Evolutionary conservation across 2,113 vertebrate species (phyloP).

Genomic region (Marmota monax): DNA sequence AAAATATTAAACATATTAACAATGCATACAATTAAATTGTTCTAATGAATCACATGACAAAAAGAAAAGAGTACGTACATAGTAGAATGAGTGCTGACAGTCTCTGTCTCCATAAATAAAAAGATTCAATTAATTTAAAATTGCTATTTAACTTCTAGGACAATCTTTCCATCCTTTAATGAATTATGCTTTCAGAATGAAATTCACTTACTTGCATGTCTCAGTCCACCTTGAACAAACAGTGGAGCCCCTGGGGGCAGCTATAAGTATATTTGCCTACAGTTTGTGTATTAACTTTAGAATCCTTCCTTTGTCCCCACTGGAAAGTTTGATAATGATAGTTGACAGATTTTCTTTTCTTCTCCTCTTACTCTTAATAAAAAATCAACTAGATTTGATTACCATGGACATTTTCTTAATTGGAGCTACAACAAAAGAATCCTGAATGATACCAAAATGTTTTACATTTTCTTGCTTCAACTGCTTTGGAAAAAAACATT

Average conservation of each 20-base stretch:
- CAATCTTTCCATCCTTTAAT: not conserved
- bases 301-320: not conserved
- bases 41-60: constrained; percentile 40
- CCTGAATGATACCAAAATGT: too few relatives aligned
- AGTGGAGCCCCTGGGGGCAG: not conserved
- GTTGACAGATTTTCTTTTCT: not conserved
- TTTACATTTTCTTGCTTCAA: too few relatives aligned
- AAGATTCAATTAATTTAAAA: constrained; percentile 60
- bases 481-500: too few relatives aligned
- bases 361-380: not conserved
- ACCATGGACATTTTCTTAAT: not conserved
- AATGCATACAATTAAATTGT: constrained; percentile 51
- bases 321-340: not conserved
- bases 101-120: constrained; percentile 16
- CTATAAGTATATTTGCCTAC: not conserved
- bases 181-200: not conserved
- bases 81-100: not conserved
- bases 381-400: constrained; percentile 26
- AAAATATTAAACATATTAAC: constrained; percentile 66
- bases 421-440: too few relatives aligned
- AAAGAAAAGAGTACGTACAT: not conserved
- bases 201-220: not conserved
- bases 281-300: not conserved
- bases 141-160: constrained; percentile 56
- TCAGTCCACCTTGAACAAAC: not conserved